Base-by-base conservation (phyloP, 2,113 vertebrate genomes). In the Epinephelus cyanopodus region DNA sequence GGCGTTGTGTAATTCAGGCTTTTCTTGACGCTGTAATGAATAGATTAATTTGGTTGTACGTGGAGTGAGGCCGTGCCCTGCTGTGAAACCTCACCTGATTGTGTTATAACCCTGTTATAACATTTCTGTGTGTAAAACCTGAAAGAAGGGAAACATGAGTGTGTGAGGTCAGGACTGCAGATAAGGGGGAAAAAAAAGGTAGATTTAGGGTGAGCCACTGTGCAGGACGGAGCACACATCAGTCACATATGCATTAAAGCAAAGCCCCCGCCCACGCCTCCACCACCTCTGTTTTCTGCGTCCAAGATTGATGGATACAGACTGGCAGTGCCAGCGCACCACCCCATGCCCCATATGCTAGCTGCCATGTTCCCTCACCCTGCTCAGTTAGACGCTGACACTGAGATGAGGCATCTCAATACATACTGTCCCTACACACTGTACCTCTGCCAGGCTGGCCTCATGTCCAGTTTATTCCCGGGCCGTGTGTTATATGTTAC, bases 341-440 rank as follows among this genome's bases (percentile, higher is more conserved):
- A 91, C 87, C 92, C 82, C 37, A 2, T 74, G 45, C 79, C 87
- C 85, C 92, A 93, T 94, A 93, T 93, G 93, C 79, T 93, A 52
- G 79, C 92, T 94, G 92, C 93, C 92, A 91, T 89, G 89, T 91
- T 87, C 83, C 52, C 82, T 82, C 85, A 62, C 87, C 84, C 87
- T 37, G 81, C 90, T 89, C 90, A 50, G 90, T 88, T 63, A 82
- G 87, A 88, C 66, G 79, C 86, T 74, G 86, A 89, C 87, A 90
- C 86, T 37, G 66, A 89, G 82, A 83, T 64, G 79, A 86, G 74
- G 84, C 78, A 75, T 91, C 85, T 89, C 77, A 58, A 83, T 87
- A 71, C 73, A 85, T 56, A 75, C 63, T 64, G 74, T 81, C 53
- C 86, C 61, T 29, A 71, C 60, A 37, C 65, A 3, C 61, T 45